Evolutionary conservation across 2,888 invertebrate species (phyloP).

Genomic region (Rhagonycha fulva): DNA sequence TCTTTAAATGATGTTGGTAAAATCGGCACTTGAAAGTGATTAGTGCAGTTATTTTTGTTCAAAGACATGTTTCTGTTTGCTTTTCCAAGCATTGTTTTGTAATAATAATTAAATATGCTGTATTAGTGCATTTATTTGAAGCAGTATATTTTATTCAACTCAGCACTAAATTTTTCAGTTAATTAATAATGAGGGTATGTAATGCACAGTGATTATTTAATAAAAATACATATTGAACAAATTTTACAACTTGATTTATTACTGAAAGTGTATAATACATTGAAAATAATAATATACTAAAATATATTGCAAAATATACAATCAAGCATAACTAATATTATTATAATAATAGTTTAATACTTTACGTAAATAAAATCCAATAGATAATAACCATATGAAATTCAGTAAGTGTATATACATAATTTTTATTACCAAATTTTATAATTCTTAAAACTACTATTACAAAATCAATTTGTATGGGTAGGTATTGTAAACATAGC

Average conservation of each 20-base stretch:
- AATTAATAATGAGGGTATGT: no score
- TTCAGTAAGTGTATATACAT: not conserved
- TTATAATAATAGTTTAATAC: conserved; percentile 28
- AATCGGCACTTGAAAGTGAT: no score
- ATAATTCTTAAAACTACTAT: not conserved
- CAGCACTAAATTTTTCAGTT: no score
- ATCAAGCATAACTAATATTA: conserved; percentile 28
- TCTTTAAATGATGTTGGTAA: no score
- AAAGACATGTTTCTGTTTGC: no score
- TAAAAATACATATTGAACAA: not conserved
- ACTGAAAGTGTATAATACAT: conserved; percentile 25
- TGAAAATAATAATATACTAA: conserved; percentile 28
- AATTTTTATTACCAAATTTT: not conserved
- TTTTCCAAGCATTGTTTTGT: no score
- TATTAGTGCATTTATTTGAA: no score
- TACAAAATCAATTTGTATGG: not conserved
- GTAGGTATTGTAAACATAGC: not conserved
- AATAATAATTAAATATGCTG: no score
- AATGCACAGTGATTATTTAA: no score
- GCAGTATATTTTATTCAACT: no score
- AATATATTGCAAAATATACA: conserved; percentile 33
- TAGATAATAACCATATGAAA: conserved; percentile 9
- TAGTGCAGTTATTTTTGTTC: no score
- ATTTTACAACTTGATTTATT: not conserved
- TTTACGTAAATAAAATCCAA: conserved; percentile 19